Evolutionary conservation across 1,140 invertebrate species (phyloP).

Genomic region (Andrena cerasifolii): DNA sequence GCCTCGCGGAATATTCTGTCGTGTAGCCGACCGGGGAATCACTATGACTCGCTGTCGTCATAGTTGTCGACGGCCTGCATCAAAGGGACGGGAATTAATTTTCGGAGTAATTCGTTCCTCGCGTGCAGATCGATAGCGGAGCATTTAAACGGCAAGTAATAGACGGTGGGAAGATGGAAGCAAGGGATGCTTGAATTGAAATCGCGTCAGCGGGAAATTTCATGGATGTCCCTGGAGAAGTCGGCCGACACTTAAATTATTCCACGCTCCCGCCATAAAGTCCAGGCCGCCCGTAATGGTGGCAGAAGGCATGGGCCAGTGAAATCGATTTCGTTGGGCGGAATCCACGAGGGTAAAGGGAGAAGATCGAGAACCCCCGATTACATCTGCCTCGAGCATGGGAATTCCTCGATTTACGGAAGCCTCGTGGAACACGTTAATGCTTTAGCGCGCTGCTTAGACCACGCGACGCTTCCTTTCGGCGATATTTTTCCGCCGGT

Average conservation of each 20-base stretch:
- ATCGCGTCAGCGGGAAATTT: conserved; percentile 30
- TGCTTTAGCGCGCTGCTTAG: not conserved
- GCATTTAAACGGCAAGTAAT: too few species aligned
- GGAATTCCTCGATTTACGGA: conserved; percentile 53
- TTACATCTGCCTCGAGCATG: conserved; percentile 30
- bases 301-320: conserved; percentile 3
- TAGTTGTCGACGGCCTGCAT: conserved; percentile 51
- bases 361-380: conserved; percentile 34
- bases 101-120: too few species aligned
- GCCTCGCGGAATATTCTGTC: conserved; percentile 62
- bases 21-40: conserved; percentile 53
- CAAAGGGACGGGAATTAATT: too few species aligned
- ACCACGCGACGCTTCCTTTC: conserved; percentile 35
- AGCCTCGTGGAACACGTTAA: conserved; percentile 33
- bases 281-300: not conserved
- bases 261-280: conserved; percentile 26
- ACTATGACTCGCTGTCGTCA: conserved; percentile 67
- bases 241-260: conserved; percentile 48
- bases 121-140: too few species aligned
- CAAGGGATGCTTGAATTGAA: too few species aligned
- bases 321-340: conserved; percentile 33
- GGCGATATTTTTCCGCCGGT: conserved; percentile 63
- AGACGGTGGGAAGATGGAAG: too few species aligned
- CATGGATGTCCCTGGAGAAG: not conserved
- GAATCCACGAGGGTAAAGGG: not conserved